A percentile compares a stretch with the other conserved stretches of the same genome.
phyloP scores from a whole-genome alignment of 2,888 invertebrate genomes.

The Erebia aethiops region DNA sequence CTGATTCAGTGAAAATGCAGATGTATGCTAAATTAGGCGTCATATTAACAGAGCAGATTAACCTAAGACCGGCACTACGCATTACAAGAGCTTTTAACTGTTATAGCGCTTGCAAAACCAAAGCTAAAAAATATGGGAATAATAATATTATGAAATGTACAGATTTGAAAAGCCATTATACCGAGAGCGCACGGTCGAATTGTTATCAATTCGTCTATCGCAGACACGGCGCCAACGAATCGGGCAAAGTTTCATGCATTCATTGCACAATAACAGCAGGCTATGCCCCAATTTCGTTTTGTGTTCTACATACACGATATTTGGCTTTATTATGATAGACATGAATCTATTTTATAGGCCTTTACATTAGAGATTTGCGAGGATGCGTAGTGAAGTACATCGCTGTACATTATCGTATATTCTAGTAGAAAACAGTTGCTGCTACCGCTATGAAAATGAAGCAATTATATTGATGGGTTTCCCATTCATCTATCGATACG shows the following conservation, averaged over 20 bases:
- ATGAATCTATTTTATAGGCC: not conserved
- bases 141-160: conserved; percentile 14
- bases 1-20: too few species aligned
- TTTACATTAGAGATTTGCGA: not conserved
- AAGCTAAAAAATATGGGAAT: not conserved
- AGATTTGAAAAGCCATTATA: conserved; percentile 22
- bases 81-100: not conserved
- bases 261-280: conserved; percentile 22
- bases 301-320: conserved; percentile 8
- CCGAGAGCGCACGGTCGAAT: conserved; percentile 14
- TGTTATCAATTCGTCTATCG: conserved; percentile 31
- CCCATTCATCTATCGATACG: too few species aligned
- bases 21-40: too few species aligned
- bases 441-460: not conserved
- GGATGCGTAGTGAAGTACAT: not conserved
- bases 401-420: not conserved
- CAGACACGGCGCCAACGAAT: conserved; percentile 25
- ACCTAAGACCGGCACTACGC: too few species aligned
- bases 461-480: not conserved
- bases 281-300: conserved; percentile 16
- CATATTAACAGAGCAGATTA: too few species aligned
- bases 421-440: not conserved
- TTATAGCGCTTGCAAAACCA: not conserved
- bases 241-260: conserved; percentile 24
- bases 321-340: not conserved